Base-by-base conservation (phyloP, 2,888 invertebrate genomes). In the Malthinus flaveolus region DNA sequence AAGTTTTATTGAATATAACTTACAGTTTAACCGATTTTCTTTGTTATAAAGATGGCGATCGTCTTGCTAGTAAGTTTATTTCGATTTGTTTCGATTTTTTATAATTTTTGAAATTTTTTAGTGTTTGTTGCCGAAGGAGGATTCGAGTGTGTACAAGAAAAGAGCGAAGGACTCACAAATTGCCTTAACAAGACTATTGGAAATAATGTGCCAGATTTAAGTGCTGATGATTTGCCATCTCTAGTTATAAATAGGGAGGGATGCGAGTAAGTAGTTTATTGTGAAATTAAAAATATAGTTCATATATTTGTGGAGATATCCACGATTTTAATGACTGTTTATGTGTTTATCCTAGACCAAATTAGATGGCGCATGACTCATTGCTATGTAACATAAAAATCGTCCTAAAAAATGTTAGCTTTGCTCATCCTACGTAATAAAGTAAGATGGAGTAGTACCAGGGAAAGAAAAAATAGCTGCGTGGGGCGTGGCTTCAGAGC, bases 121-220 rank as follows among this genome's bases (percentile, higher is more conserved):
- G 89, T 92, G 68, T 93, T 93, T 73, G 88, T 92, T 55, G 87
- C 91, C 1, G 90, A 91, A 71, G 87, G 87, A n/a, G 92, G 92
- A 0, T 86, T 87, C 7, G 88, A 91, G 71, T 93, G 92, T 70
- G 79, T 91, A 59, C 69, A 82, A 55, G 80, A 82, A 0, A 85
- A 87, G 61, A 80, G 82, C 59, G 82, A 84, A 0, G 83, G 79
- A 1, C 81, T 92, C 33, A 81, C 84, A 68, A 72, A 79, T 1
- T 92, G 92, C 70, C 70, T 85, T 7, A 89, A 90, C 71, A 73
- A 74, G 23, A 88, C 89, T 0, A 78, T 87, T 33, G 81, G 82
- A 0, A 66, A 76, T 0, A 83, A 84, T 64, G 56, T 83, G 1
- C 80, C 85, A 1, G 69, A 80, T 37, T 69, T 80, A 10, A 73